Evolutionary conservation across 2,113 vertebrate species (phyloP), one percentile per base, ranked within the genome.

Genomic region (Channa argus): DNA sequence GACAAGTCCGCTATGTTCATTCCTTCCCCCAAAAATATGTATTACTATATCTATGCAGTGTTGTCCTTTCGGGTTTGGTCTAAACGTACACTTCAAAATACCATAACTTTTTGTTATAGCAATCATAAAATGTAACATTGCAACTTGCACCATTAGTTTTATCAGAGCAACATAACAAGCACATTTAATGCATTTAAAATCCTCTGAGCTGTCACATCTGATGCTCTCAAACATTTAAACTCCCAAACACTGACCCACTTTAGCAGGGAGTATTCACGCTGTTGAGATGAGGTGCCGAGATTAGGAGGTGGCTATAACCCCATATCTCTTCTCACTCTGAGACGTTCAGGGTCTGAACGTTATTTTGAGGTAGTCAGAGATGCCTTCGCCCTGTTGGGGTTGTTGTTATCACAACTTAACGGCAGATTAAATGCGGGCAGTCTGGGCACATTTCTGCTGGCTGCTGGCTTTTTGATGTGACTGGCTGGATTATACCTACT

Each of bases 381-480:
- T 60, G 43, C 44, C 15, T 34, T 53, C 41, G 61, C 61, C 50
- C 15, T 8, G 15, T 6, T 51, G 38, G 24, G 49, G 24, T 50
- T 53, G 37, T 52, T 68, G n/a, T 73, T 65, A 43, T 56, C 52
- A 45, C 68, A 36, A 36, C 43, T 63, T 37, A 34, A 45, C 34
- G 34, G 8, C 61, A 49, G 36, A 64, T 64, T 63, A 62, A 67
- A 68, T 41, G 46, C 34, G 15, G 59, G 15, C 51, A 49, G 51
- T 15, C 15, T 10, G 12, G 37, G 14, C 62, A 24, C 24, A 24
- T 24, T 24, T 24, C 24, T 24, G 24, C 24, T 24, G 24, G 59
- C 59, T 68, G 61, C 62, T 54, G 11, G n/a, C n/a, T 78, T 63
- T 87, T 75, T 86, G 71, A 82, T 87, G 75, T 70, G 73, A 74